Base-by-base conservation (phyloP, 2,113 vertebrate genomes). In the Grus americana region DNA sequence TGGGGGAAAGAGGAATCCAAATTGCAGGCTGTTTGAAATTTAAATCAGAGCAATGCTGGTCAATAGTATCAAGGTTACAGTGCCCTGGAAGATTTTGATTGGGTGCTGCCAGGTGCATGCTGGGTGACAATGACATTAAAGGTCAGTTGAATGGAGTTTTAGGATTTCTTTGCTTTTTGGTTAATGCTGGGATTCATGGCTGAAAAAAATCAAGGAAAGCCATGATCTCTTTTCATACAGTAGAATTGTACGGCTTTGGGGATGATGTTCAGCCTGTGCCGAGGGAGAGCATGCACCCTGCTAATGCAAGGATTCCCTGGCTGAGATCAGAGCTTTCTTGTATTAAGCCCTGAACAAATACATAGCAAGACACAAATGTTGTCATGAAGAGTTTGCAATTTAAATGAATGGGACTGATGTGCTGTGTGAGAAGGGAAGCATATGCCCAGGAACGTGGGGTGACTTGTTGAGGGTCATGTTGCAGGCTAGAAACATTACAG, bases 21-120 rank as follows among this genome's bases (percentile, higher is more conserved):
- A 98, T 95, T 79, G 55, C 91, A 96, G 95, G 90, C 96, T 98
- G 96, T 98, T 98, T 98, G 98, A 98, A 98, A 98, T 98, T 98
- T 98, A 98, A 98, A 98, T 98, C 96, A 97, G 97, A 94, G 94
- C 86, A 46, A 81, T 38, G 71, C 80, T 96, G 94, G 97, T 98
- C 98, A 98, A 98, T 98, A 98, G 95, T 47, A 96, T 71, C 94
- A 95, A 97, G 94, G 96, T 98, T 95, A 90, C 0, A 5, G 63
- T 81, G 96, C 81, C 95, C 93, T 95, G 97, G 81, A 79, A 94
- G 80, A 16, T 81, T 95, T 85, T 91, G 93, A 94, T 74, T 95
- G 93, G 93, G 86, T 84, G 88, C 61, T 91, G 71, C 72, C 83
- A 90, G 55, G 78, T 92, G 72, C 42, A 5, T 34, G 49, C 68